Base-by-base conservation (phyloP, 1,140 invertebrate species). In the Drosophila miranda region DNA sequence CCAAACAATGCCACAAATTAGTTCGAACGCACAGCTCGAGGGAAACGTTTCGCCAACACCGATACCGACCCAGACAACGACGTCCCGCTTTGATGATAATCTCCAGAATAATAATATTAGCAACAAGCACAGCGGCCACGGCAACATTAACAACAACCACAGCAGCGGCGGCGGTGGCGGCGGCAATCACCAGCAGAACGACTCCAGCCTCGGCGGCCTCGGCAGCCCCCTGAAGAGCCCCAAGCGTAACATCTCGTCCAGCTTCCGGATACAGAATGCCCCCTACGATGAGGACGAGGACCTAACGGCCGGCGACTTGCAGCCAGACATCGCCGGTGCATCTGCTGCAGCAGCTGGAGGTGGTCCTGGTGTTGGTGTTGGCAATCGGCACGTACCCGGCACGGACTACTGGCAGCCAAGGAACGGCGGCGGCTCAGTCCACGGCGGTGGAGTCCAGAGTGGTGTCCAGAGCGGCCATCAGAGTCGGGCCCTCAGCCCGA, bases 1-100 rank as follows among this genome's bases (percentile, higher is more conserved):
- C 75, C 75, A 87, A 82, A 81, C 78, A 88, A 89, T 88, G 88
- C 72, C 88, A 84, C 83, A 90, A 90, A 88, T 90, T 90, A 90
- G 89, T 90, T 78, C 84, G 75, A 84, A 84, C 74, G 75, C 84
- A 89, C 88, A 89, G 82, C 84, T 90, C 89, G 89, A 90, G 59
- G 81, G 81, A 88, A 86, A 75, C 89, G 88, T 89, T 90, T 90
- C 89, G 73, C 75, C 78, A 66, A 73, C 82, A 62, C 73, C 83
- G 61, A 13, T 13, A 38, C 11, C 34, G 34, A 38, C 11, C 34
- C 34, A 38, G 34, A 38, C 34, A 38, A 81, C 75, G 71, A 70
- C 68, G 61, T 61, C 48, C 62, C 82, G 88, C 55, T 78, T 88
- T 50, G 83, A 88, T 78, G 82, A 88, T 82, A 89, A 87, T 69